Evolutionary conservation across 2,113 vertebrate species (phyloP), one percentile per base, ranked within the genome.

Genomic region (Notothenia coriiceps): DNA sequence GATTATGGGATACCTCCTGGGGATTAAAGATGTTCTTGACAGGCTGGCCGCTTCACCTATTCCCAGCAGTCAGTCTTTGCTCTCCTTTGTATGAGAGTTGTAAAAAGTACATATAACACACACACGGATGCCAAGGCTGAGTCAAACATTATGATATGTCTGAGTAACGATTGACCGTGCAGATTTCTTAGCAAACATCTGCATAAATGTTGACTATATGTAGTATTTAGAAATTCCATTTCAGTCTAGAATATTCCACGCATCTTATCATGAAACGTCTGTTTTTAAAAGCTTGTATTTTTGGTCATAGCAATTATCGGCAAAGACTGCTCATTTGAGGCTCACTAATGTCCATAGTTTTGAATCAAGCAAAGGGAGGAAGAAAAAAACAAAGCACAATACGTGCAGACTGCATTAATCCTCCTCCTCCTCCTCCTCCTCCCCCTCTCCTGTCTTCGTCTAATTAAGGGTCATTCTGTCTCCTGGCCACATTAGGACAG

Each of bases 401-500:
- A 77, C 7, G 17, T 85, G 83, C 75, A 2, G 64, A 82, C 76
- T 81, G 76, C 78, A 89, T 91, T 92, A 91, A 94, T 93, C 79
- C 86, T 87, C 59, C 75, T 73, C 77, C 77, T 74, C 55, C 74
- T 10, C 56, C 64, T 59, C 54, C 46, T 72, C 65, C 62, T 85
- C 74, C 70, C 68, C 61, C 77, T 77, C 86, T 43, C 50, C 74
- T 82, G 85, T 88, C 85, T 86, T 55, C 0, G 40, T 91, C 89
- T 95, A 94, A 95, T 95, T 94, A 94, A 92, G 89, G 91, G 92
- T 93, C 93, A 94, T 91, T 92, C 89, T 83, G 82, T 89, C 93
- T 92, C 82, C 74, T 62, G 80, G 89, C 84, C 89, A 89, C 91
- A 89, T 89, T 91, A 90, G 86, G 86, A 86, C 77, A 81, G 67